phyloP scores from a whole-genome alignment of 64 coral and sea anemone genomes.

The Montipora cactus region DNA sequence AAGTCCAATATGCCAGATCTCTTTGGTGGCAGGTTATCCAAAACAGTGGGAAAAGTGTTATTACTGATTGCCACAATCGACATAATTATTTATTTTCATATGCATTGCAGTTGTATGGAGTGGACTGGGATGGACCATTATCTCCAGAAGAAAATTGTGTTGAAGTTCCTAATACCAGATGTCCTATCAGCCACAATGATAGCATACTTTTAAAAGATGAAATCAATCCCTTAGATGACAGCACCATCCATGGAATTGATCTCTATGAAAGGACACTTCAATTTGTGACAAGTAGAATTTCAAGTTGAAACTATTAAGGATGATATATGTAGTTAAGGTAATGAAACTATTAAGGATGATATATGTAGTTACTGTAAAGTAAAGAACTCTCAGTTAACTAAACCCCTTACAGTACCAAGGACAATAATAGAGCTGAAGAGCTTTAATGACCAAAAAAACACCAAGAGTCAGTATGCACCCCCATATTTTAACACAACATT shows the following conservation, averaged over 20 bases:
- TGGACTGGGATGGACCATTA: slow-evolving; percentile 60
- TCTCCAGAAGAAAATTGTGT: neutral
- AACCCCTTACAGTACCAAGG: neutral
- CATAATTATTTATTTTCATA: slow-evolving; percentile 1
- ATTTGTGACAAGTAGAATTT: slow-evolving; percentile 45
- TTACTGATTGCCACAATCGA: slow-evolving; percentile 3
- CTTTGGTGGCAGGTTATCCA: slow-evolving; percentile 18
- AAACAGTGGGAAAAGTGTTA: neutral
- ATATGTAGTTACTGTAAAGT: neutral
- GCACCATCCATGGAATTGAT: slow-evolving; percentile 50
- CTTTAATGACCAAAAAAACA: slow-evolving; percentile 8
- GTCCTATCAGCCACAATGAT: neutral
- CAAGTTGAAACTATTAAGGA: slow-evolving; percentile 5
- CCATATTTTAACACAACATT: slow-evolving; percentile 14
- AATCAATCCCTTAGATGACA: slow-evolving; percentile 53
- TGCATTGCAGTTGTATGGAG: slow-evolving; percentile 42
- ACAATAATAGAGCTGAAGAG: neutral
- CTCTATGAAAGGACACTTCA: slow-evolving; percentile 32
- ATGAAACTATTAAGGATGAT: neutral
- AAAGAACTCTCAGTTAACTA: slow-evolving; percentile 13
- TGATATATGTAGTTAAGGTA: neutral
- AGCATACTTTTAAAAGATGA: slow-evolving; percentile 6
- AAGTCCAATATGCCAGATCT: slow-evolving; percentile 9
- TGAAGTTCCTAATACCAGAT: slow-evolving; percentile 48
- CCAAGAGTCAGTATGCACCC: slow-evolving; percentile 1